Base-by-base conservation (phyloP, 2,797 vertebrate genomes). In the Enteromius treurensis region DNA sequence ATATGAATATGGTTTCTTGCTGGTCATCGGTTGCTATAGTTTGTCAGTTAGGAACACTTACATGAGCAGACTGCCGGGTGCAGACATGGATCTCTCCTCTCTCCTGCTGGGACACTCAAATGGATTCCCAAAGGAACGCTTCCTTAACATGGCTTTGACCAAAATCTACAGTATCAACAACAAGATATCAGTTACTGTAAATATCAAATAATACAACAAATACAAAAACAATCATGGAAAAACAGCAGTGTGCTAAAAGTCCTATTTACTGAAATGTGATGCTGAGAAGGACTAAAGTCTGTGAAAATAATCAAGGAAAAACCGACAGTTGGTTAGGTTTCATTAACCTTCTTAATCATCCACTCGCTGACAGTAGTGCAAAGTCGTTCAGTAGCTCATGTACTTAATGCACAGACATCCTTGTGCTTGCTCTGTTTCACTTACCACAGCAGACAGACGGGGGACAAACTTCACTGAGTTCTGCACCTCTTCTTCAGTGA, bases 401-500 rank as follows among this genome's bases (percentile, higher is more conserved):
- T 42, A 17, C 10, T 23, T 45, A 26, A 42, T 4, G 23, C 62
- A 32, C 9, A 29, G 9, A 58, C 5, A 2, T 68, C 2, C 51
- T 17, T 58, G 21, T 40, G 15, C 14, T 55, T 37, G 21, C 6
- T 76, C n/a, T 17, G 51, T 49, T 78, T 65, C 23, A 58, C 96
- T 60, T 92, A 99, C 98, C 96, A 99, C 97, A 0, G 98, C 95
- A 85, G 98, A 98, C 89, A 99, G 95, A 87, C 97, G 98, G 19
- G 98, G 97, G 69, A 99, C 95, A 0, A 96, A 97, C 92, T 97
- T 98, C 87, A 99, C 95, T 0, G 97, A 99, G 92, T 99, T 99
- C 93, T 98, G 94, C 90, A 99, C 97, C 89, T 99, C 98, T 90
- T 99, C 98, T 90, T 99, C 97, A 0, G 98, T 99, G 87, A 99